Evolutionary conservation across 2,888 invertebrate species (phyloP), one percentile per base, ranked within the genome.

Genomic region (Dichetophora obliterata): DNA sequence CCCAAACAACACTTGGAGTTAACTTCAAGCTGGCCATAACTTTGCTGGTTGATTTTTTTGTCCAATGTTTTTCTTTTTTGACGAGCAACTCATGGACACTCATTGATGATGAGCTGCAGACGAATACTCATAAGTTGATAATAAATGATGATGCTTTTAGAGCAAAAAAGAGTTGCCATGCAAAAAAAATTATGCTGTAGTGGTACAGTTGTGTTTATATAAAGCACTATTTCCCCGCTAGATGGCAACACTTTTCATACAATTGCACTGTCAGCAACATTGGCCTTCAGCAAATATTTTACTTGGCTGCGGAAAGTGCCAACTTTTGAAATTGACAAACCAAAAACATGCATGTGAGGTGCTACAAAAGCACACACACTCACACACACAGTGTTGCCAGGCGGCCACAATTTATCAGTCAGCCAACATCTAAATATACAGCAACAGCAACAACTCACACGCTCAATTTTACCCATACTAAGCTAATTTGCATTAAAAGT

Each of bases 351-450:
- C 27, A 43, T 34, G 16, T 34, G 37, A 59, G 71, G 5, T 34
- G 9, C 11, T 37, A 65, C 1, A 43, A 11, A 37, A 65, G 65
- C 37, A 31, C 65, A 37, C 22, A 34, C 48, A 37, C 22, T n/a
- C 48, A 16, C 31, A 19, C 19, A 6, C 14, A 31, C 59, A 72
- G 43, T 16, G 24, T 43, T 72, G 59, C 71, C 59, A 57, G 27
- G n/a, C 43, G 83, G 83, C 83, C 85, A 82, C 84, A 85, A 84
- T 85, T 85, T 85, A 85, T 85, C 85, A 85, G 83, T 80, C 82
- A 80, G 81, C 85, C 82, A 82, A 83, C 83, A 85, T 85, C 85
- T 85, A 83, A 85, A 84, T 85, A 80, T 31, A 57, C 19, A 72
- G 16, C 22, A 71, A 57, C 37, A 22, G 6, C 37, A 71, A 59